phyloP scores from a whole-genome alignment of 2,113 vertebrate species.

The Tachysurus vachellii region DNA sequence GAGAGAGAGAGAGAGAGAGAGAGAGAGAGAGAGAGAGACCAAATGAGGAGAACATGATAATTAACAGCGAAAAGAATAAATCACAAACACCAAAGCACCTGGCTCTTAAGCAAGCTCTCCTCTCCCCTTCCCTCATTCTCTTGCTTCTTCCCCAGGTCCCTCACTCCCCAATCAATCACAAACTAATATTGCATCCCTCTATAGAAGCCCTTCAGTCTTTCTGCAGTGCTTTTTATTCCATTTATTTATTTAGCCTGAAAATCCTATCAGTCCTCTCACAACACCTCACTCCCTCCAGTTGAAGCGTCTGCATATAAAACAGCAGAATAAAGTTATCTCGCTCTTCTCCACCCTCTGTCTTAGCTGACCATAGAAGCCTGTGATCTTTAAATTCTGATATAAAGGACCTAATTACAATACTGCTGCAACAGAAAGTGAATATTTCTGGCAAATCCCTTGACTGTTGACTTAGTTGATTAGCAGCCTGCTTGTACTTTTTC shows the following conservation, averaged over 20 bases:
- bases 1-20: constrained; percentile 46
- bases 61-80: constrained; percentile 62
- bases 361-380: constrained; percentile 60
- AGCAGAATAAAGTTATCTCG: constrained; percentile 49
- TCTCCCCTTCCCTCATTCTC: constrained; percentile 29
- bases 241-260: constrained; percentile 73
- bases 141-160: constrained; percentile 56
- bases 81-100: constrained; percentile 63
- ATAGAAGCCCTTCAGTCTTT: constrained; percentile 63
- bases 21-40: constrained; percentile 49
- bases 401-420: constrained; percentile 15
- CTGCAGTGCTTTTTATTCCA: constrained; percentile 63
- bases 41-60: constrained; percentile 58
- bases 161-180: constrained; percentile 73
- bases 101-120: constrained; percentile 44
- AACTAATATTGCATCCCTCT: constrained; percentile 70
- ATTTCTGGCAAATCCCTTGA: constrained; percentile 22
- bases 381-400: constrained; percentile 31
- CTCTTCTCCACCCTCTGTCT: constrained; percentile 50
- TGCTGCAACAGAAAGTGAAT: not conserved
- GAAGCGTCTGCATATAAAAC: constrained; percentile 65
- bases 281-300: constrained; percentile 60
- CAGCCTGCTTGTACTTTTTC: not conserved
- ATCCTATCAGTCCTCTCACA: constrained; percentile 62
- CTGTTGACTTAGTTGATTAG: constrained; percentile 22